Base-by-base conservation (phyloP, 2,888 invertebrate species). In the Oscheius sp. region DNA sequence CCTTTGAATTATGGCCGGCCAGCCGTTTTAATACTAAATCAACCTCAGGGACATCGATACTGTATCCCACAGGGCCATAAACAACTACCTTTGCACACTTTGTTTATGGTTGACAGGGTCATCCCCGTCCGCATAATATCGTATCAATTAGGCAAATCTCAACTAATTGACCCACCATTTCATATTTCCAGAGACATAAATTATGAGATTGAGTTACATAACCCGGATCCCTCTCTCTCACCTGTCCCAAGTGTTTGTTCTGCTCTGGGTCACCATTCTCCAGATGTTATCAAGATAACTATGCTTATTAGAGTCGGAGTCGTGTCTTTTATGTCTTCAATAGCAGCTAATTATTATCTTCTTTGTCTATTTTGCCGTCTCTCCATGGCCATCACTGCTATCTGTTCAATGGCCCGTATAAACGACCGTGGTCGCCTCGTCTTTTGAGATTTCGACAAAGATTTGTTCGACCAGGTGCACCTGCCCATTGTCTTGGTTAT, bases 1-100 rank as follows among this genome's bases (percentile, higher is more conserved):
- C 35, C 35, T 29, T 46, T 63, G 63, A 63, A 63, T 63, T 63
- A 63, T 59, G 29, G 59, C 53, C n/a, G n/a, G n/a, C n/a, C n/a
- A n/a, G n/a, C n/a, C 45, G 25, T 21, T 45, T 63, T 63, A 23
- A 63, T 46, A 63, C 45, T 63, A 63, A 63, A 63, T 63, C 46
- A 63, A 23, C 58, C 58, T 7, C 23, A 25, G 49, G 49, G 49
- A 7, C 5, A 49, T 16, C 49, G 6, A 49, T 3, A 7, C 49
- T 5, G 21, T 49, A 49, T 18, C 16, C 49, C 16, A 49, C 49
- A 3, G 2, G 21, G n/a, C 49, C 49, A 13, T 49, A 49, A 49
- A 49, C 21, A 49, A 5, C 35, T 35, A 3, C 49, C 16, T n/a
- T n/a, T 49, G 49, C 21, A 5, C 16, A 21, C 63, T 25, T 45